Conservation (phyloP, 2,888 invertebrate species). For the Dolomedes plantarius region DNA sequence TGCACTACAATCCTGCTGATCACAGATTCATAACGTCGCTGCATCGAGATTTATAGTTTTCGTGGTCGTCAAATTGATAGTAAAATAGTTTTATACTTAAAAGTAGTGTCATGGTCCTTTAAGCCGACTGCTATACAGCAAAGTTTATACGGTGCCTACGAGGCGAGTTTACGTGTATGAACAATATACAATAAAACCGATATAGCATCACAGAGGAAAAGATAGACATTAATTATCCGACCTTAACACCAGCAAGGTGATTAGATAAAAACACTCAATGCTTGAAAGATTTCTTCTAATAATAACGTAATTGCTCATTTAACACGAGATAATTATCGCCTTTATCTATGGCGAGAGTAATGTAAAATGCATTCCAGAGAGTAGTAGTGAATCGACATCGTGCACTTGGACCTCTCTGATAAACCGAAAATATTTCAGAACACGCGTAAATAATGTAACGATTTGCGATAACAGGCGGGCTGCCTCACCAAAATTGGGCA, state of each 20-base stretch:
- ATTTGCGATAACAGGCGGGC: neutral
- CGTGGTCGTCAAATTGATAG: too few relatives aligned
- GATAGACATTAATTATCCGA: neutral
- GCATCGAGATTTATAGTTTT: too few relatives aligned
- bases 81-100: too few relatives aligned
- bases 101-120: too few relatives aligned
- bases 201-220: too few relatives aligned
- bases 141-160: too few relatives aligned
- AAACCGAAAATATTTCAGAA: neutral
- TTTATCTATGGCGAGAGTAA: conserved; percentile 20
- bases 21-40: too few relatives aligned
- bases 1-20: too few relatives aligned
- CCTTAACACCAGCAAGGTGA: neutral
- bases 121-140: too few relatives aligned
- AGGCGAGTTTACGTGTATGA: too few relatives aligned
- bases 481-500: neutral
- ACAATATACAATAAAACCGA: too few relatives aligned
- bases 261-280: conserved; percentile 8
- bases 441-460: conserved; percentile 3
- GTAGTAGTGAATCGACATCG: neutral
- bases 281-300: neutral
- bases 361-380: conserved; percentile 1
- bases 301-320: conserved; percentile 15
- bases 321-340: conserved; percentile 27
- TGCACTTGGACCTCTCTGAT: conserved; percentile 11